These are phyloP conservation scores for Psilanteris sp. DNA, from an alignment of 1,140 invertebrate species.

Conservation along the genomic window DNA sequence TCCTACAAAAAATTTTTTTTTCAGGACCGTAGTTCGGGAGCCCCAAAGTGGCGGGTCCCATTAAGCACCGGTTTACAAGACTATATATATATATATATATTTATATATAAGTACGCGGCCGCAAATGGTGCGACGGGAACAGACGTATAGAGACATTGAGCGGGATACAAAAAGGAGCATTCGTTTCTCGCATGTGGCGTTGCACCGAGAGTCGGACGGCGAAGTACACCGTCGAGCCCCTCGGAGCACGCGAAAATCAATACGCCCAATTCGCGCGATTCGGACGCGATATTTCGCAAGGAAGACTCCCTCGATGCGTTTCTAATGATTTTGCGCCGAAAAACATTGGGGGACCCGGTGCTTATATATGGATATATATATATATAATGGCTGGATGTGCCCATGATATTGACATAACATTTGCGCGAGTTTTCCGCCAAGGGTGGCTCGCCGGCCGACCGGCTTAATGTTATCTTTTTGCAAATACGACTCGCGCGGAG, in stretches of 20 bases:
- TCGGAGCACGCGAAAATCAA: conserved; percentile 36
- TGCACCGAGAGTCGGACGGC: neutral
- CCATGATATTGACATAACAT: conserved; percentile 34
- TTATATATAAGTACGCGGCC: too few species aligned
- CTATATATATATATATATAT: too few species aligned
- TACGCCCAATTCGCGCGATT: conserved; percentile 38
- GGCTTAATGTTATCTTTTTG: conserved; percentile 1
- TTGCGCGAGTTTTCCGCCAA: conserved; percentile 16
- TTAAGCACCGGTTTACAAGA: too few species aligned
- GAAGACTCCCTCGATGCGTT: conserved; percentile 34
- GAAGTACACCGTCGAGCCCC: conserved; percentile 15
- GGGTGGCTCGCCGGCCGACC: neutral
- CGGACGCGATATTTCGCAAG: conserved; percentile 37
- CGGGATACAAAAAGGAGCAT: too few species aligned
- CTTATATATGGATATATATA: too few species aligned
- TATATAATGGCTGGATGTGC: conserved; percentile 14
- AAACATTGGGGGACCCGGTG: conserved; percentile 27
- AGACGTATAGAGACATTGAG: too few species aligned
- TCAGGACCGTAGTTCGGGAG: too few species aligned
- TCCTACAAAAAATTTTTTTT: too few species aligned
- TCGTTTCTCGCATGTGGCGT: too few species aligned
- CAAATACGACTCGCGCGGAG: conserved; percentile 5
- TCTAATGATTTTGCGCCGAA: conserved; percentile 30
- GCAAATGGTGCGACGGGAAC: too few species aligned
- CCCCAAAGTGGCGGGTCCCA: too few species aligned